Percentiles rank a stretch among this genome's conserved stretches.
Evolutionary conservation across 2,888 invertebrate species (phyloP).

Genomic region (Trilocha varians): DNA sequence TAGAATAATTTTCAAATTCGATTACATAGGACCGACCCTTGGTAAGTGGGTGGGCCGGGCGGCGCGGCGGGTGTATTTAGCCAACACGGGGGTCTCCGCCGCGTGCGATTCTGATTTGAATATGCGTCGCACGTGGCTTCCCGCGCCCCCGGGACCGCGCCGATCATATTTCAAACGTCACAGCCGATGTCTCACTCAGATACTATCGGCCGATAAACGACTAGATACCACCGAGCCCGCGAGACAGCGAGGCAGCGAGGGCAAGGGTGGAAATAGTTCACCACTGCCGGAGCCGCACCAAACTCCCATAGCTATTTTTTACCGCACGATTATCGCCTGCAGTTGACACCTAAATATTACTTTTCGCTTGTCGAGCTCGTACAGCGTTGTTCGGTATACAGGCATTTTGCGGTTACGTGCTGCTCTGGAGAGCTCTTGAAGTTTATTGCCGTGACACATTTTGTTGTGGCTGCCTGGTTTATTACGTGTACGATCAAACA

Average conservation of each 20-base stretch:
- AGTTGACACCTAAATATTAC: conserved; percentile 72
- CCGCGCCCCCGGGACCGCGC: conserved; percentile 60
- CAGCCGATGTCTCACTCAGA: conserved; percentile 73
- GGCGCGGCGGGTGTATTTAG: conserved; percentile 67
- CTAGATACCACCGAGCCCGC: conserved; percentile 39
- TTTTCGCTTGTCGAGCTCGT: conserved; percentile 43
- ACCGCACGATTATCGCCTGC: conserved; percentile 69
- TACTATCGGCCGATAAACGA: conserved; percentile 70
- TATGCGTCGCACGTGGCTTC: conserved; percentile 69
- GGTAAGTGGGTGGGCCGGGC: conserved; percentile 67
- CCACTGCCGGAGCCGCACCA: conserved; percentile 14
- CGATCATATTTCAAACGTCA: conserved; percentile 74
- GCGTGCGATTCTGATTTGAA: conserved; percentile 72
- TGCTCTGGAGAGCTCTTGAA: conserved; percentile 43
- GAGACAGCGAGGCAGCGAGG: conserved; percentile 39
- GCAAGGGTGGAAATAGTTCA: conserved; percentile 67
- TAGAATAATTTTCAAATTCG: conserved; percentile 75
- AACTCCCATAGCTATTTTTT: conserved; percentile 53
- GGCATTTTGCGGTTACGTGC: conserved; percentile 50
- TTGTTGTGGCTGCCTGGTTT: conserved; percentile 20
- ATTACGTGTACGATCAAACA: not conserved
- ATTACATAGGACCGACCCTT: conserved; percentile 73
- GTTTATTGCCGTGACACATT: conserved; percentile 55
- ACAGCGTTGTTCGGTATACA: conserved; percentile 33
- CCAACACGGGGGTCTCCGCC: conserved; percentile 70